Conservation (phyloP, 2,888 invertebrate genomes). For the Lasioglossum oenotherae region DNA sequence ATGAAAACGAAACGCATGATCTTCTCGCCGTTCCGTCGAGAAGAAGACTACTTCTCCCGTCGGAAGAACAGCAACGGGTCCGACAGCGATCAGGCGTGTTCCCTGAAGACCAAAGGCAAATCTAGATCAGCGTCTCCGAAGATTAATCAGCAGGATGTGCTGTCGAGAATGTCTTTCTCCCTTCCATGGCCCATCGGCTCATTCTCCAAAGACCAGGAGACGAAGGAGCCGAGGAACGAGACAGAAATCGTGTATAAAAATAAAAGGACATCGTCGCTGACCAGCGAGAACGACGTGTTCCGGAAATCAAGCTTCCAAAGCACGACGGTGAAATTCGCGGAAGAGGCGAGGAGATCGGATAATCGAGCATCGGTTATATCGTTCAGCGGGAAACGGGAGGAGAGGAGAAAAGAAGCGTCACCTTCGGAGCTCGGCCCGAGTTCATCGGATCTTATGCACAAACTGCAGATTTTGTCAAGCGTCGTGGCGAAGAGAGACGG, state of each 20-base stretch:
- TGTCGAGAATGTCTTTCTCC: slow-evolving; percentile 58
- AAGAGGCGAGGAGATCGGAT: not conserved
- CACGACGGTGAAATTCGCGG: not conserved
- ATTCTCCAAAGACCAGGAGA: slow-evolving; percentile 50
- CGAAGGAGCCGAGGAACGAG: not conserved
- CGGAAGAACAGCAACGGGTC: slow-evolving; percentile 30
- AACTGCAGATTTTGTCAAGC: slow-evolving; percentile 69
- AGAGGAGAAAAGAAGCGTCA: not conserved
- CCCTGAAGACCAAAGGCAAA: slow-evolving; percentile 54
- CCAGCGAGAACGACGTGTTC: not conserved
- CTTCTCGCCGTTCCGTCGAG: slow-evolving; percentile 89
- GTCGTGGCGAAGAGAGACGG: slow-evolving; percentile 64
- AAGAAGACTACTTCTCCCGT: slow-evolving; percentile 46
- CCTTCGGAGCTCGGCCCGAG: slow-evolving; percentile 43
- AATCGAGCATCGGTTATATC: not conserved
- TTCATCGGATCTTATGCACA: slow-evolving; percentile 72
- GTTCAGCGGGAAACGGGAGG: not conserved
- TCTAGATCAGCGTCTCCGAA: slow-evolving; percentile 69
- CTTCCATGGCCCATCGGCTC: slow-evolving; percentile 66
- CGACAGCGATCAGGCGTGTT: slow-evolving; percentile 7
- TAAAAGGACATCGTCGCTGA: slow-evolving; percentile 6
- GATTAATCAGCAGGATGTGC: slow-evolving; percentile 52
- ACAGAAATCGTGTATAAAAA: not conserved
- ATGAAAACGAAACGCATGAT: slow-evolving; percentile 93
- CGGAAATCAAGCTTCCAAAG: not conserved